These are phyloP conservation scores for Salminus brasiliensis DNA, from an alignment of 2,113 vertebrate species.

Conservation along the genomic window DNA sequence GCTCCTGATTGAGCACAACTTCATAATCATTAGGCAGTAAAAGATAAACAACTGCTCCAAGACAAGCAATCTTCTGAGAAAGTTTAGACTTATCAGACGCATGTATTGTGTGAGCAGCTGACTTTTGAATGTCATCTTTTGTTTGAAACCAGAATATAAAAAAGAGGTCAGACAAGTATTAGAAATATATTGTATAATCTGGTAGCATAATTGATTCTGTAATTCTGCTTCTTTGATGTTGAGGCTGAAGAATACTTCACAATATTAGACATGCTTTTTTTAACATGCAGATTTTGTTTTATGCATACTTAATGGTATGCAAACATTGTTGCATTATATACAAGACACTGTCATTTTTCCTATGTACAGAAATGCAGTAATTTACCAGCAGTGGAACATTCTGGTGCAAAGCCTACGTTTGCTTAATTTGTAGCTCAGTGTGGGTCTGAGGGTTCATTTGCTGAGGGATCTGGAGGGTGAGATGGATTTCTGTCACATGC, in stretches of 20 bases:
- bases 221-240: too few relatives aligned
- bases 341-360: not conserved
- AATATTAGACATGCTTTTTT: too few relatives aligned
- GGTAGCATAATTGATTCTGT: too few relatives aligned
- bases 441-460: not conserved
- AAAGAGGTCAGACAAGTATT: too few relatives aligned
- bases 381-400: not conserved
- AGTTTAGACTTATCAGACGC: not conserved
- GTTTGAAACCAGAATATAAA: too few relatives aligned
- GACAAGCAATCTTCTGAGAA: not conserved
- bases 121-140: not conserved
- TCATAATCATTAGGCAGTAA: not conserved
- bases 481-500: conserved; percentile 29
- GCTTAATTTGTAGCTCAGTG: not conserved
- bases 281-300: too few relatives aligned
- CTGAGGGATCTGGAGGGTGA: not conserved
- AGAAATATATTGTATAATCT: not conserved
- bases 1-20: not conserved
- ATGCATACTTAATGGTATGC: too few relatives aligned
- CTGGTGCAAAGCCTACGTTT: not conserved
- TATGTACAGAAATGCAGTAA: not conserved
- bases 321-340: not conserved
- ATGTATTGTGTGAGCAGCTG: not conserved
- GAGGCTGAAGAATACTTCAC: too few relatives aligned
- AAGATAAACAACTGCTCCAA: not conserved